phyloP scores from a whole-genome alignment of 2,888 invertebrate genomes.

The Sinodicranocentrus sp. region DNA sequence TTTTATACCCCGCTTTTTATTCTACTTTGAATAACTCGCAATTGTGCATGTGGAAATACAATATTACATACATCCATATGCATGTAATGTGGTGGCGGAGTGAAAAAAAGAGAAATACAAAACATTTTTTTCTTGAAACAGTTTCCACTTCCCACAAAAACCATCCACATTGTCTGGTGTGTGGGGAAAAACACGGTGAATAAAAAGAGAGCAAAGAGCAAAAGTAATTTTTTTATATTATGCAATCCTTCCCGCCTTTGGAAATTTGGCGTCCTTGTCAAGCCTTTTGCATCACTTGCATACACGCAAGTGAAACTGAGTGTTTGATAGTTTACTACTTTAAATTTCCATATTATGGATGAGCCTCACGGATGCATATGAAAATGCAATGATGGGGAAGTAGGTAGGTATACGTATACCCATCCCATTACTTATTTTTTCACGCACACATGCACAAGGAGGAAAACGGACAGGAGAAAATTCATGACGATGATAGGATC shows the following conservation, averaged over 20 bases:
- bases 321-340: not conserved
- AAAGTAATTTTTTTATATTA: conserved; percentile 17
- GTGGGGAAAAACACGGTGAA: not conserved
- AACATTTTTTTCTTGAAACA: conserved; percentile 23
- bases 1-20: conserved; percentile 45
- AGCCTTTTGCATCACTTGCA: not conserved
- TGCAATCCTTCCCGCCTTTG: not conserved
- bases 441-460: not conserved
- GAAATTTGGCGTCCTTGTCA: not conserved
- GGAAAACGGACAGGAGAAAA: conserved; percentile 12
- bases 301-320: not conserved
- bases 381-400: not conserved
- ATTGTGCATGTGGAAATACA: not conserved
- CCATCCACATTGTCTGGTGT: conserved; percentile 16
- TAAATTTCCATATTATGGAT: conserved; percentile 21
- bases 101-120: conserved; percentile 22
- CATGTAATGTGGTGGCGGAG: not conserved
- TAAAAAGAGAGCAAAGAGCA: not conserved
- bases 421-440: not conserved
- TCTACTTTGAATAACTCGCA: conserved; percentile 41
- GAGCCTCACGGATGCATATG: not conserved
- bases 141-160: conserved; percentile 9
- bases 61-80: not conserved
- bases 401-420: too few relatives aligned
- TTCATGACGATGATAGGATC: conserved; percentile 7